Conservation (phyloP, 30 jellyfish, hydroid and myxozoan genomes). For the Cassiopea andromeda region DNA sequence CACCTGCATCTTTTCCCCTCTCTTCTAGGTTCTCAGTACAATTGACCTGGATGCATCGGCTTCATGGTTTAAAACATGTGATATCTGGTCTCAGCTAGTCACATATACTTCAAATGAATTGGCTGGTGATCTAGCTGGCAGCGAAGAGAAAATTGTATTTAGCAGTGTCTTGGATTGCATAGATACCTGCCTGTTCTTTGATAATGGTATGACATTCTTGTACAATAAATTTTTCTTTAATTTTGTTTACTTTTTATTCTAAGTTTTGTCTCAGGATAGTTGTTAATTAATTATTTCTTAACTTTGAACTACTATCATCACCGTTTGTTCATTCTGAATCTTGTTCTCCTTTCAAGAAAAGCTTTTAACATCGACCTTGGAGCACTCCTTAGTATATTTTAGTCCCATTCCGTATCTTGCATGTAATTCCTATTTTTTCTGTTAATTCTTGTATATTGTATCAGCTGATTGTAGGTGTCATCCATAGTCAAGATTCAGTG, state of each 20-base stretch:
- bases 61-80: slow-evolving; percentile 23
- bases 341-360: too few species aligned
- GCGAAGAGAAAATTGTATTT: background rate
- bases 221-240: too few species aligned
- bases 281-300: too few species aligned
- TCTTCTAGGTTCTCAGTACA: slow-evolving; percentile 7
- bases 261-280: too few species aligned
- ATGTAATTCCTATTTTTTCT: too few species aligned
- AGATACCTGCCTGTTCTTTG: slow-evolving; percentile 15
- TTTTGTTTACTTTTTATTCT: too few species aligned
- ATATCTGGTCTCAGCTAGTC: slow-evolving; percentile 31
- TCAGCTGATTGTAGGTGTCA: background rate
- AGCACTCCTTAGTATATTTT: too few species aligned
- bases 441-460: too few species aligned
- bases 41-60: background rate
- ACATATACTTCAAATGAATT: background rate
- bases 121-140: background rate
- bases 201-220: slow-evolving; percentile 1
- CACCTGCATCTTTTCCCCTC: background rate
- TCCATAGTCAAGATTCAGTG: background rate
- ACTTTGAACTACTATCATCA: too few species aligned
- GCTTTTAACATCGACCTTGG: too few species aligned
- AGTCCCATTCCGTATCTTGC: too few species aligned
- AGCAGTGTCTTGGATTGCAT: slow-evolving; percentile 6
- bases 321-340: too few species aligned